phyloP scores from a whole-genome alignment of 2,113 vertebrate species.

The Calyptomena viridis region DNA sequence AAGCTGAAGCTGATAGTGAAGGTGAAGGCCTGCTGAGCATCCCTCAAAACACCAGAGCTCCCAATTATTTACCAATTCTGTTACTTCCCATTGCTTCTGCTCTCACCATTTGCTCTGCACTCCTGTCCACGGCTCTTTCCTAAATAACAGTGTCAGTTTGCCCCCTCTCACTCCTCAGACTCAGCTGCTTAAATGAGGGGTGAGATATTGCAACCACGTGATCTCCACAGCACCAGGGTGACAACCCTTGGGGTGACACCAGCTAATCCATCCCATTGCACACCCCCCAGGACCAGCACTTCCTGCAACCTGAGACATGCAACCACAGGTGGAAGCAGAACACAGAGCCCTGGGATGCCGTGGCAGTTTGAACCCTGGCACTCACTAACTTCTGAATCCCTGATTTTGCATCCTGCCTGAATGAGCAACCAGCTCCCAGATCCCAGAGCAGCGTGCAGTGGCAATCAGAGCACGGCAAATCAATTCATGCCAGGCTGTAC shows the following conservation, averaged over 20 bases:
- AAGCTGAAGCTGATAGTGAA: not conserved
- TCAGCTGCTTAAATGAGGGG: accelerated
- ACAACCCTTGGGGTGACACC: not conserved
- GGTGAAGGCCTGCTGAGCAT: not conserved
- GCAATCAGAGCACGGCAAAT: conserved; percentile 30
- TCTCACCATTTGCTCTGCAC: accelerated
- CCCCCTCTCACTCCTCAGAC: accelerated
- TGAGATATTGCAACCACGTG: not conserved
- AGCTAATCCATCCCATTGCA: not conserved
- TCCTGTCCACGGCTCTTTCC: not conserved
- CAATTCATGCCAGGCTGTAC: not conserved
- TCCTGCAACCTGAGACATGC: not conserved
- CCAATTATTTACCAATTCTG: not conserved
- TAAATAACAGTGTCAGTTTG: not conserved
- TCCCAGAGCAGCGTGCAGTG: not conserved
- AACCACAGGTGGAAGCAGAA: not conserved
- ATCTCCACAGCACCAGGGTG: accelerated
- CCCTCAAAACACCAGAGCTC: not conserved
- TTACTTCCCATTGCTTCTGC: not conserved
- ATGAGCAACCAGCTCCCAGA: not conserved
- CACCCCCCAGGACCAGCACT: not conserved
- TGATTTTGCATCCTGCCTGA: not conserved
- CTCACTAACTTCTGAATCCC: not conserved
- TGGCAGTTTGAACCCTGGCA: not conserved
- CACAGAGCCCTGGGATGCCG: accelerated